Evolutionary conservation across 2,888 invertebrate genomes (phyloP), one percentile per base, ranked within the genome.

Genomic region (Heliconius aoede): DNA sequence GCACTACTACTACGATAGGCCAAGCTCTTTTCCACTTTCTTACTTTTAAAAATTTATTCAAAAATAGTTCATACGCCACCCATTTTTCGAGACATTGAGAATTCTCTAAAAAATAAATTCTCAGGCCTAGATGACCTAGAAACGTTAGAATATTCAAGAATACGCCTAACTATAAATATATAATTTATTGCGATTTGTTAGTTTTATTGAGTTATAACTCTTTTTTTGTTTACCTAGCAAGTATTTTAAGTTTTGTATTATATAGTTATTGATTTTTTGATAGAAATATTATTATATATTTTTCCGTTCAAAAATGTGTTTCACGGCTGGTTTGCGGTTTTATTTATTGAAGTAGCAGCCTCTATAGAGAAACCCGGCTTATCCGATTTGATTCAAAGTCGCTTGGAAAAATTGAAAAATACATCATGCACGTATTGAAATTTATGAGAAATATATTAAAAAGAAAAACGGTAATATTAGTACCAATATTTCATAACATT

Each of bases 271-370:
- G 77, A 68, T 72, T 68, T 65, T 75, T 55, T 72, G 55, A 61
- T 61, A 68, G 65, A 72, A 72, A 75, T 74, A 77, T 75, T 72
- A 64, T n/a, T n/a, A n/a, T n/a, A n/a, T 69, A 73, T 55, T 76
- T 73, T 75, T 76, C 73, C 69, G 76, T 71, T 64, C 69, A 71
- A 73, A 76, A 78, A 76, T 61, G 72, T 51, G 78, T 76, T 78
- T 74, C 51, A 76, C 73, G 78, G 73, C 65, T 40, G 73, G 61
- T 13, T 62, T 65, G 65, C 46, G 65, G 69, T 71, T 76, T 76
- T 76, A 76, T 76, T 74, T 78, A 76, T 73, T 67, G 73, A 60
- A 74, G 60, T 73, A 69, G 73, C 61, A 76, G 75, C 62, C 67
- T 65, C 51, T 60, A 73, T 72, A 61, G 67, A 73, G 72, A 74